These are phyloP conservation scores for Menidia menidia DNA, from an alignment of 2,797 vertebrate genomes.

Conservation along the genomic window DNA sequence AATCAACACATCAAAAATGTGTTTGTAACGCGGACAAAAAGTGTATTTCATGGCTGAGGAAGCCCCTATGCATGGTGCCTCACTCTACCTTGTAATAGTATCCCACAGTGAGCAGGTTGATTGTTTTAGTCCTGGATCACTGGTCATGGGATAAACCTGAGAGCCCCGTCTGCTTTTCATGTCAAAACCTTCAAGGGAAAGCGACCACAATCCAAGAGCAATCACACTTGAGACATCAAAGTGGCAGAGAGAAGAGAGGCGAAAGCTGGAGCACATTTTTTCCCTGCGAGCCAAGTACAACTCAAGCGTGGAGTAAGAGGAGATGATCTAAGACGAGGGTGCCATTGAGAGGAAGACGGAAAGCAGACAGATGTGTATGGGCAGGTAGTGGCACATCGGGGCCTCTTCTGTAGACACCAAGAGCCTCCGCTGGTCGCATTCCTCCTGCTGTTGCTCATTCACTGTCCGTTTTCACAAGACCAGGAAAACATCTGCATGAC, in stretches of 20 bases:
- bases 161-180: conserved; percentile 85
- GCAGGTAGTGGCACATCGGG: conserved; percentile 85
- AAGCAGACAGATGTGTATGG: conserved; percentile 85
- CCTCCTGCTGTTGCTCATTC: conserved; percentile 58
- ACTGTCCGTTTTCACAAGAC: conserved; percentile 56
- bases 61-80: conserved; percentile 70
- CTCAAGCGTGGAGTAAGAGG: conserved; percentile 85
- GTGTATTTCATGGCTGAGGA: conserved; percentile 75
- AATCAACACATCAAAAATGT: conserved; percentile 73
- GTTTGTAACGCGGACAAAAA: conserved; percentile 67
- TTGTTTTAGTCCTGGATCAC: conserved; percentile 89
- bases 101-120: conserved; percentile 81
- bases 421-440: conserved; percentile 66
- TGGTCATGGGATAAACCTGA: conserved; percentile 83
- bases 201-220: conserved; percentile 83
- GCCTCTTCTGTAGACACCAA: conserved; percentile 59
- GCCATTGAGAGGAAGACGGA: conserved; percentile 82
- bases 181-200: conserved; percentile 86
- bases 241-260: conserved; percentile 77
- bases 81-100: conserved; percentile 84
- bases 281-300: conserved; percentile 81
- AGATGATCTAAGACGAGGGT: conserved; percentile 86
- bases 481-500: neutral
- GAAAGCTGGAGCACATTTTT: conserved; percentile 79
- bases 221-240: conserved; percentile 91